Base-by-base conservation (phyloP, 2,797 vertebrate genomes). In the Poecilia velifera region DNA sequence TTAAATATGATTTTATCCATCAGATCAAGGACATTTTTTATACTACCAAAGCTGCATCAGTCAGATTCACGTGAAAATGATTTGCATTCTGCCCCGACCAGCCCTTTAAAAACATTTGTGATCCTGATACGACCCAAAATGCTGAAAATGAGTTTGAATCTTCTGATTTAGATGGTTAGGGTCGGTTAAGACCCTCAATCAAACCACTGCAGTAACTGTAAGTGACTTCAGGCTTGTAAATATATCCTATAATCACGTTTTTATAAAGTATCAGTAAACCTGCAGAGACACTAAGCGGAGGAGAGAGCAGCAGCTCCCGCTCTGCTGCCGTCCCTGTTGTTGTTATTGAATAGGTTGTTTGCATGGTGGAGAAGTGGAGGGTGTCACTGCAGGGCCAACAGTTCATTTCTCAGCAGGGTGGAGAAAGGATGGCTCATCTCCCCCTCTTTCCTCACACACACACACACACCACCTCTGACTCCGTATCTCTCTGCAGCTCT, bases 371-470 rank as follows among this genome's bases (percentile, higher is more conserved):
- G 87, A 77, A 41, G 9, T 46, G 12, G 73, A 41, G 78, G 80
- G 83, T 82, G 87, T 81, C 77, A 76, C 72, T 73, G 34, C 62
- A 53, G 73, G 91, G 90, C 85, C 87, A 90, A 75, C 68, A 93
- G 93, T 91, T 93, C 91, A 92, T 13, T 10, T 80, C 91, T 80
- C 93, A 92, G 92, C 84, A 77, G 93, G 94, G 86, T 77, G 78
- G 74, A 36, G 3, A 78, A 77, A 1, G 73, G 39, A 81, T 62
- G 82, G 72, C 82, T 66, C 73, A 84, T 81, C 45, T n/a, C 59
- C 64, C 14, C 41, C 47, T 47, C 36, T 3, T 18, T 2, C 12
- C 20, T 1, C 47, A 2, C 47, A 7, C 47, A 7, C 47, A 49
- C 46, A 49, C 47, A 49, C 47, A 25, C 72, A 8, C 82, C 73